phyloP scores from a whole-genome alignment of 2,888 invertebrate genomes.

The Toxonevra muliebris region DNA sequence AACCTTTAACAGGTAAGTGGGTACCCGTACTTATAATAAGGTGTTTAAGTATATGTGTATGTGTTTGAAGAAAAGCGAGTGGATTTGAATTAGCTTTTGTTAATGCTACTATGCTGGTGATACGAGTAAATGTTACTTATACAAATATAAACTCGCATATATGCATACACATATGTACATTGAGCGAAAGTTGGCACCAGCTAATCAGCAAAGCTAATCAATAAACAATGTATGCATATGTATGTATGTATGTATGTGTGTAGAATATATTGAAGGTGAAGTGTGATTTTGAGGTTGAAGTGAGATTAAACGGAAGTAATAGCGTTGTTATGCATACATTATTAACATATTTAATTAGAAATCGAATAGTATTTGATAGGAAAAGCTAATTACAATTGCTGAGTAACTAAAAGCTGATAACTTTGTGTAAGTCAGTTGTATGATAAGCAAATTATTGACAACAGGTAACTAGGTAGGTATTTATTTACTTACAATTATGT shows the following conservation, averaged over 20 bases:
- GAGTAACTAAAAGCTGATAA: too few relatives aligned
- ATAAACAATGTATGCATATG: too few relatives aligned
- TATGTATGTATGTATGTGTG: too few relatives aligned
- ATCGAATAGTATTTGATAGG: background rate
- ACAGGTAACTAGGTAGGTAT: too few relatives aligned
- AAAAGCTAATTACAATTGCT: too few relatives aligned
- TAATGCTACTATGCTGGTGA: background rate
- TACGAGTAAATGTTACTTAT: background rate
- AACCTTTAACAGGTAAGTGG: background rate
- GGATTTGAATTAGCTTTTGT: background rate
- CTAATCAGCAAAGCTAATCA: too few relatives aligned
- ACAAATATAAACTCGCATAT: background rate
- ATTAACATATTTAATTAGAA: conserved; percentile 16
- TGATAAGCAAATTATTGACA: too few relatives aligned
- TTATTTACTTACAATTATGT: too few relatives aligned
- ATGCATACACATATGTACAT: background rate
- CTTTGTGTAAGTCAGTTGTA: too few relatives aligned
- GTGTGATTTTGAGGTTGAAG: background rate
- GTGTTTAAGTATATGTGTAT: background rate
- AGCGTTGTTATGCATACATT: too few relatives aligned
- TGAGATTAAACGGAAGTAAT: background rate
- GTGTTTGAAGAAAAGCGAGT: background rate
- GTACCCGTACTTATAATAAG: background rate
- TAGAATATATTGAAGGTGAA: background rate
- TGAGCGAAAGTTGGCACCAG: too few relatives aligned